phyloP scores from a whole-genome alignment of 2,113 vertebrate species.

The Ammodramus savannarum region DNA sequence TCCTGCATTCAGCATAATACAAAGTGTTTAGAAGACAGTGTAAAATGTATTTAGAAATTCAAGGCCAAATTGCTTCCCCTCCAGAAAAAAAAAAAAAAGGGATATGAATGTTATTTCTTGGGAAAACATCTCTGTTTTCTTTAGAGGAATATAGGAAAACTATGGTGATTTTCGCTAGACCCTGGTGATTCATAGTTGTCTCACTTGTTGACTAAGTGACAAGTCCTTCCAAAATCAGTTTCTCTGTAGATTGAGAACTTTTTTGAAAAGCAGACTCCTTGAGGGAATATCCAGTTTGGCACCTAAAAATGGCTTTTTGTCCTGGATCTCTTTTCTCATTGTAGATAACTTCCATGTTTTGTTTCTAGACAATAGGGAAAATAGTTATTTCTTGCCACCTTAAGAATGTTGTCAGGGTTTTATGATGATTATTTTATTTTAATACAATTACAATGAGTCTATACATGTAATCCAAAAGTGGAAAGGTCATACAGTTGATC shows the following conservation, averaged over 20 bases:
- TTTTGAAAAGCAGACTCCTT: neutral
- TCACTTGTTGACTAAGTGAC: neutral
- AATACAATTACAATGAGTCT: neutral
- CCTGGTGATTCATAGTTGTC: neutral
- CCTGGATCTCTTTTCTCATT: neutral
- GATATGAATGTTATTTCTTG: neutral
- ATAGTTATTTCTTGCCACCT: neutral
- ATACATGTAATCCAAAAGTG: neutral
- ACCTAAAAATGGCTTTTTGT: neutral
- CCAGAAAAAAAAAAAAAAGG: neutral
- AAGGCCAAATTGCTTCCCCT: neutral
- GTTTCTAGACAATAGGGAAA: neutral
- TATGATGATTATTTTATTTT: neutral
- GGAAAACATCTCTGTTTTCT: neutral
- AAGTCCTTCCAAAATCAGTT: neutral
- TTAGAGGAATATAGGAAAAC: neutral
- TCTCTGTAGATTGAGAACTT: neutral
- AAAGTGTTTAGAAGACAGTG: neutral
- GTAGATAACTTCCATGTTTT: neutral
- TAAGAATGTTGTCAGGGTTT: neutral
- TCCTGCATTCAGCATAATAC: neutral
- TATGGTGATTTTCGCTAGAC: neutral
- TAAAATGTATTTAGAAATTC: neutral
- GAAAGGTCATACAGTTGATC: neutral
- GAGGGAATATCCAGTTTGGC: neutral